A percentile compares a stretch with the other conserved stretches of the same genome.
Conservation (phyloP, 2,113 vertebrate genomes). For the Seriola aureovittata region DNA sequence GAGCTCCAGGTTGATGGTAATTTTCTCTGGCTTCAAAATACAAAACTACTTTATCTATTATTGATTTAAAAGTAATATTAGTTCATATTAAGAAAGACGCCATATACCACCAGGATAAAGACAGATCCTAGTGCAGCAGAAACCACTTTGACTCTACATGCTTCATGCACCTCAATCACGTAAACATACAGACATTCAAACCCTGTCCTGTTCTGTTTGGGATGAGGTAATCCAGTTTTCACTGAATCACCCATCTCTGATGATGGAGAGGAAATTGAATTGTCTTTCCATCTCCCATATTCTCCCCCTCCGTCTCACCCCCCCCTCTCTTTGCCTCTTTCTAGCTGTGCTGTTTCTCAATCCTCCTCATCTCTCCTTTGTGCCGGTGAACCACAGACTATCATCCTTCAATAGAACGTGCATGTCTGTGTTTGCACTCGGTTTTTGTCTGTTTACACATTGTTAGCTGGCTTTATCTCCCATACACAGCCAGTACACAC, state of each 20-base stretch:
- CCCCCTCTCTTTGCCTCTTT: neutral
- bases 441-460: neutral
- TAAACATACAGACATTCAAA: conserved; percentile 16
- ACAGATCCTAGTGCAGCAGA: neutral
- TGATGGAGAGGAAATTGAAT: conserved; percentile 59
- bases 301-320: neutral
- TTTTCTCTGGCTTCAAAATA: no score
- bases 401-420: conserved; percentile 2
- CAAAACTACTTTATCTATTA: no score
- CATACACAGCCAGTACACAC: neutral
- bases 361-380: neutral
- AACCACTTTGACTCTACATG: neutral
- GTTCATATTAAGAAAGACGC: no score
- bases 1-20: no score
- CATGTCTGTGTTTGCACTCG: neutral
- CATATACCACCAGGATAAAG: no score
- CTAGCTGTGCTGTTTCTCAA: neutral
- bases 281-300: conserved; percentile 37
- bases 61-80: no score
- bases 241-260: conserved; percentile 42
- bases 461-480: neutral
- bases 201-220: conserved; percentile 13
- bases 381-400: conserved; percentile 6
- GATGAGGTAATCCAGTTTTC: conserved; percentile 60
- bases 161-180: conserved; percentile 4